Base-by-base conservation (phyloP, 2,113 vertebrate species). In the Tilapia sparmanii region DNA sequence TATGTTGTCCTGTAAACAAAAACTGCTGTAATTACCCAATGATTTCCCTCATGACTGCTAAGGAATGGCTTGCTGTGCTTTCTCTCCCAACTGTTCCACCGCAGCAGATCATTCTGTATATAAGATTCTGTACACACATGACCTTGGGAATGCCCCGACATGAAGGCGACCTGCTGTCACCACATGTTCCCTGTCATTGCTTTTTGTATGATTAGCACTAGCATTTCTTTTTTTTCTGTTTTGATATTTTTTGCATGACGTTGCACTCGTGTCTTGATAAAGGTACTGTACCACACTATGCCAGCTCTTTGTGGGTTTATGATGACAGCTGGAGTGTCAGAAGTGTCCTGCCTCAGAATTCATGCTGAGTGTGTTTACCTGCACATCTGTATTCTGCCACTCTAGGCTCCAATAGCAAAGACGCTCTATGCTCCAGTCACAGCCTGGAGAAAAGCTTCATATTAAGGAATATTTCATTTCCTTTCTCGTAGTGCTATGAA, bases 1-100 rank as follows among this genome's bases (percentile, higher is more conserved):
- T 96, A 88, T 96, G 92, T 96, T 84, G 93, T 94, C 93, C 92
- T 95, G 95, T 95, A 93, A 95, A 94, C 92, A 95, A 94, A 94
- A 94, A 52, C 90, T 92, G 93, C 93, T 95, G 94, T 95, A 92
- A 94, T 91, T 91, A 92, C 85, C 87, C 83, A 82, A 90, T 82
- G 86, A 93, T 91, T 91, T 91, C 87, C 92, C 87, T 91, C 92
- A 90, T 92, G 92, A 93, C 91, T 91, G 93, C 93, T 89, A 82
- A 88, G 87, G 93, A 95, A 93, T 90, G 92, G 92, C 96, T 96
- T 89, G 89, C 90, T 95, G 92, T 94, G 94, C 91, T 94, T 93
- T 63, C 84, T 89, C 88, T 81, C 82, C 73, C 76, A 73, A 61
- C 80, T 18, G 80, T 85, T 85, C 88, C 82, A 84, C 26, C 4